These are phyloP conservation scores for Petrocephalus schoutedeni DNA, from an alignment of 2,797 vertebrate species.

Conservation along the genomic window DNA sequence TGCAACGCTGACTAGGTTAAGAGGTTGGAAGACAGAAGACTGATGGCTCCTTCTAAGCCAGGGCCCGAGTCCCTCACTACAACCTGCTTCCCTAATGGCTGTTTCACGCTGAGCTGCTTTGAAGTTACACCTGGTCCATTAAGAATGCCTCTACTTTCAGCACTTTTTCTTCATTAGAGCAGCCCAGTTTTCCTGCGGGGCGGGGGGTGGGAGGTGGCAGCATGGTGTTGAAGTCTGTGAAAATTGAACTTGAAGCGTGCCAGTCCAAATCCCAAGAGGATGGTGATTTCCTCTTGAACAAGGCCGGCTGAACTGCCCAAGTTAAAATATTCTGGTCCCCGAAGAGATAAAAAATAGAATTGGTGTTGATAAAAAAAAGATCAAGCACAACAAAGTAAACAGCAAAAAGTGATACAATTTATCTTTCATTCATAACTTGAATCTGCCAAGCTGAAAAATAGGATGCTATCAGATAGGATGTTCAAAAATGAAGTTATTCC, in stretches of 20 bases:
- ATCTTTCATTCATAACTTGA: neutral
- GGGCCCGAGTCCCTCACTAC: neutral
- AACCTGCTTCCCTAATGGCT: neutral
- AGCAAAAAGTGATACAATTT: neutral
- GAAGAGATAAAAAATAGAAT: neutral
- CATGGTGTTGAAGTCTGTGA: too few relatives aligned
- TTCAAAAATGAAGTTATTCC: neutral
- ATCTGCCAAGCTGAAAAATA: neutral
- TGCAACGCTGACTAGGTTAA: neutral
- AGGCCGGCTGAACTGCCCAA: neutral
- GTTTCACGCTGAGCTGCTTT: neutral
- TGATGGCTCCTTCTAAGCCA: neutral
- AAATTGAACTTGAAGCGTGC: neutral
- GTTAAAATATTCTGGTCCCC: neutral
- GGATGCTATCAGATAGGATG: neutral
- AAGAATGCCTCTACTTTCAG: constrained; percentile 5
- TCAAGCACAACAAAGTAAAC: neutral
- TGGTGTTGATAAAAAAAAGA: neutral
- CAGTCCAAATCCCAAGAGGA: neutral
- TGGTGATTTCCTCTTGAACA: neutral
- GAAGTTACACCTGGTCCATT: constrained; percentile 16
- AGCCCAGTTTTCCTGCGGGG: neutral
- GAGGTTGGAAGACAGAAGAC: neutral
- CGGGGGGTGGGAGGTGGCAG: neutral
- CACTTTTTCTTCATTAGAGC: constrained; percentile 1